Base-by-base conservation (phyloP, 2,113 vertebrate genomes). In the Chitala chitala region DNA sequence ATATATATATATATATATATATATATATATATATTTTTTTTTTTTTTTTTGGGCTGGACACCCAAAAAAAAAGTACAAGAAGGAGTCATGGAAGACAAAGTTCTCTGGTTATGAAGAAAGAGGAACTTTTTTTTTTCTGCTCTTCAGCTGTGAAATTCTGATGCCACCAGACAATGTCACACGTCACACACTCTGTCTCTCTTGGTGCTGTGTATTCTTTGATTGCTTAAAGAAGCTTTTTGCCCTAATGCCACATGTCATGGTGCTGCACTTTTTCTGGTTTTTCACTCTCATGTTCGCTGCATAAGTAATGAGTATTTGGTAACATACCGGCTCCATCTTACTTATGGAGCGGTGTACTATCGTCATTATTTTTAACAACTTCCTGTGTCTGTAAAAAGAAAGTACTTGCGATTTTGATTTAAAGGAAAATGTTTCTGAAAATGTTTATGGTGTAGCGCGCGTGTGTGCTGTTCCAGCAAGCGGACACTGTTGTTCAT, bases 11-110 rank as follows among this genome's bases (percentile, higher is more conserved):
- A n/a, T n/a, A n/a, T n/a, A n/a, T n/a, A n/a, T n/a, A n/a, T n/a
- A n/a, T n/a, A n/a, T n/a, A n/a, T n/a, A n/a, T n/a, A n/a, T n/a
- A 79, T 48, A 63, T 64, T 38, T 76, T 75, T 69, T 17, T 71
- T 78, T 75, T 5, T 78, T 85, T 82, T 75, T 76, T 78, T 66
- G 77, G 78, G 77, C 78, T 64, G 42, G 1, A 79, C 64, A 73
- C 75, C 51, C 58, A 78, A 72, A 77, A 72, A 58, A 70, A 77
- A 73, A 55, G 74, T 77, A 71, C 78, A 24, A 1, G 29, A 82
- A 80, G 65, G 59, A 75, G 50, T 78, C 71, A 74, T 53, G 51
- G 51, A 55, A 79, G 51, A 58, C 26, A 53, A 77, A 44, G n/a
- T 75, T 53, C 13, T 77, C 22, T 59, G 70, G 75, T 63, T 61